These are phyloP conservation scores for Balearica regulorum DNA, from an alignment of 2,797 vertebrate species.

Conservation along the genomic window DNA sequence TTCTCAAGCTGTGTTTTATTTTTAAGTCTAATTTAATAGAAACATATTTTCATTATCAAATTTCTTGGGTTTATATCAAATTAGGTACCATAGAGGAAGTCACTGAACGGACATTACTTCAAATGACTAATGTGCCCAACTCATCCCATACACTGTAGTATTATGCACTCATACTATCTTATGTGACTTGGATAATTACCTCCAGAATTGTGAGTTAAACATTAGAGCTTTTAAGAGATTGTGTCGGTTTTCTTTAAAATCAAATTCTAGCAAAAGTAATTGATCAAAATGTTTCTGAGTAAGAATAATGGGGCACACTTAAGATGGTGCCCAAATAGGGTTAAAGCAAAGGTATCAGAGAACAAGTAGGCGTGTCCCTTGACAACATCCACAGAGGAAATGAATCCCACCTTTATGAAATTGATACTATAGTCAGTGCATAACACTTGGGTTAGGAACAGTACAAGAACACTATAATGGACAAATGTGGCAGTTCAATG, in stretches of 20 bases:
- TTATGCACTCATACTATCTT: background rate
- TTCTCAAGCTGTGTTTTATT: slow-evolving; percentile 8
- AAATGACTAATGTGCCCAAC: background rate
- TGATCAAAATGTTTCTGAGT: background rate
- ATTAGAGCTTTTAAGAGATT: background rate
- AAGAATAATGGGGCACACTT: background rate
- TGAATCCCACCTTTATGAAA: background rate
- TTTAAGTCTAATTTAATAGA: background rate
- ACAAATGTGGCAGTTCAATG: background rate
- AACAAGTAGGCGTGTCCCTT: background rate
- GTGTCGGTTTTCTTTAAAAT: background rate
- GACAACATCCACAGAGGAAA: background rate
- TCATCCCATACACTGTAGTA: background rate
- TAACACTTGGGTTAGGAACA: background rate
- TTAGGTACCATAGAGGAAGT: background rate
- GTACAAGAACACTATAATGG: background rate
- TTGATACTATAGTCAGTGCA: background rate
- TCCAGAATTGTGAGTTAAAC: background rate
- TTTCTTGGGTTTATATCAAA: background rate
- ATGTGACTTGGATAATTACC: background rate
- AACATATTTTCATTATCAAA: background rate
- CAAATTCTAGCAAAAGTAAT: background rate
- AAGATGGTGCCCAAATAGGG: background rate
- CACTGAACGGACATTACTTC: background rate
- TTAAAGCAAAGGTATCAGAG: background rate